These are phyloP conservation scores for Nomada hirtipes DNA, from an alignment of 2,888 invertebrate species.

Conservation along the genomic window DNA sequence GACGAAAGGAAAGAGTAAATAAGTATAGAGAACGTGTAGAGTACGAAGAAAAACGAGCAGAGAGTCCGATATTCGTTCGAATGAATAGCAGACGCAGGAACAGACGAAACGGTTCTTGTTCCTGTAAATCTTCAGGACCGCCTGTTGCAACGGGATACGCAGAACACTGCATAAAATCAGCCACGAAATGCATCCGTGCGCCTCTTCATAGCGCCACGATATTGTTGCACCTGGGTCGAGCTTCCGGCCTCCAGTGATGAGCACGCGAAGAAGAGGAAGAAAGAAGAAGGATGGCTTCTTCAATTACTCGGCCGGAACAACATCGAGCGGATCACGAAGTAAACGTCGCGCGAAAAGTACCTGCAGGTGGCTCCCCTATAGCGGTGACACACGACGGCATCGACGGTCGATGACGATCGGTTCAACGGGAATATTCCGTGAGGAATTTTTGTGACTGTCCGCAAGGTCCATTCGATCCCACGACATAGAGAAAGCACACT, in stretches of 20 bases:
- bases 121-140: slow-evolving; percentile 80
- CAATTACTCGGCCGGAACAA: slow-evolving; percentile 6
- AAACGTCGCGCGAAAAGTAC: slow-evolving; percentile 68
- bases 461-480: slow-evolving; percentile 3
- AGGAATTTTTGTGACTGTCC: too few species aligned
- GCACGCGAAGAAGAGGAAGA: neutral
- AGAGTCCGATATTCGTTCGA: slow-evolving; percentile 26
- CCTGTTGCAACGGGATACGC: slow-evolving; percentile 77
- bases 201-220: slow-evolving; percentile 69
- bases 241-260: slow-evolving; percentile 69
- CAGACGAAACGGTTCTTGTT: slow-evolving; percentile 74
- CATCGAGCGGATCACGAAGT: slow-evolving; percentile 22
- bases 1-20: neutral
- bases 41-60: slow-evolving; percentile 9
- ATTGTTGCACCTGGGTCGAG: slow-evolving; percentile 71
- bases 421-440: neutral
- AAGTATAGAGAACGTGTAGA: slow-evolving; percentile 4
- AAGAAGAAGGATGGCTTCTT: neutral
- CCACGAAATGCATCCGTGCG: slow-evolving; percentile 71
- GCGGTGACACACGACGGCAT: slow-evolving; percentile 51
- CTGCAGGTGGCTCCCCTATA: slow-evolving; percentile 60
- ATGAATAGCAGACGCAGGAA: slow-evolving; percentile 49
- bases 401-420: slow-evolving; percentile 43
- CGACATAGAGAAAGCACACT: slow-evolving; percentile 3
- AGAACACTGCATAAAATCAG: slow-evolving; percentile 73